Base-by-base conservation (phyloP, 2,797 vertebrate genomes). In the Alca torda region DNA sequence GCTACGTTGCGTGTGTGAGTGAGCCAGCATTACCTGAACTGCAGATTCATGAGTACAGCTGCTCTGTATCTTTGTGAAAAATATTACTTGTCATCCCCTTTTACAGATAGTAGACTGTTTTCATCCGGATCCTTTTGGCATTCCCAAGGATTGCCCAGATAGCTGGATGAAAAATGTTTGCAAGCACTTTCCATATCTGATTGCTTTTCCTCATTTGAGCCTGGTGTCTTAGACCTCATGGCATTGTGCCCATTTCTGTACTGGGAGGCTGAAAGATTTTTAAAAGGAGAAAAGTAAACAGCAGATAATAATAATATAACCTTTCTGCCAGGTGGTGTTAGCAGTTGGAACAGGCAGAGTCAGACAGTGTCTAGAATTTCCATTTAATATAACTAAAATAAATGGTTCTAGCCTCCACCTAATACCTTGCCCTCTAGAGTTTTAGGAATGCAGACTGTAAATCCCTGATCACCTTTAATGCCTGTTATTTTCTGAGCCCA, bases 401-500 rank as follows among this genome's bases (percentile, higher is more conserved):
- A 95, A 96, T 96, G 79, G 79, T 88, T 87, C 87, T 93, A 88
- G 54, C 59, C 84, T 91, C 59, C 48, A 64, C 82, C 87, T 96
- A 96, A 94, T 95, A 87, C 61, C 59, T 91, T 74, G 43, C 56
- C 41, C 91, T 91, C 82, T 70, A 63, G 89, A 89, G 90, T 95
- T 94, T 93, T 94, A 94, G 87, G 82, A 95, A 94, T 95, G 61
- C 63, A 94, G 93, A 81, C 64, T 93, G 77, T 95, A 94, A 97
- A 96, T 91, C 83, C 79, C 70, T 60, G 69, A 74, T 88, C 89
- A 57, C 73, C 67, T 86, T 80, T 82, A 95, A 86, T 75, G 68
- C 37, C 41, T 80, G 50, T 72, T 96, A 85, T 73, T 96, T 89
- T 91, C 76, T 86, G 65, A 93, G 45, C 61, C 48, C 48, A 67